Conservation (phyloP, 2,113 vertebrate species). For the Saguinus imperator region DNA sequence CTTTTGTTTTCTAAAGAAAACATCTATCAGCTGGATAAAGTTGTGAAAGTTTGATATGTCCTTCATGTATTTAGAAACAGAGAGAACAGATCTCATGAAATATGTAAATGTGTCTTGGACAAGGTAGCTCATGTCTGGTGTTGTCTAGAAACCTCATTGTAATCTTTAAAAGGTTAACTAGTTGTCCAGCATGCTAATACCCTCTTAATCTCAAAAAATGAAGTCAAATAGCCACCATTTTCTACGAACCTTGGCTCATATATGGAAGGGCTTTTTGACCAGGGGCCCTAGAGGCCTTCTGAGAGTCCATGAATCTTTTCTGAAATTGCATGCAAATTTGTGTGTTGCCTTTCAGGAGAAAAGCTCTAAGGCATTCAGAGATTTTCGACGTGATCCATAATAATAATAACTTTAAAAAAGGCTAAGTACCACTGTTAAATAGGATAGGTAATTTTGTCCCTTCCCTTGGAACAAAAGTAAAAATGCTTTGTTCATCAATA, state of each 20-base stretch:
- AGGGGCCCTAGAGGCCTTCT: not conserved
- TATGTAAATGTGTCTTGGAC: not conserved
- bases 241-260: not conserved
- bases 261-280: not conserved
- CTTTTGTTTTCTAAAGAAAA: not conserved
- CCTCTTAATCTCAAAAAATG: not conserved
- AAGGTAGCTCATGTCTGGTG: not conserved
- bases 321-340: conserved; percentile 1
- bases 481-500: not conserved
- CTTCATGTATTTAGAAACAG: not conserved
- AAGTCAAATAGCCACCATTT: not conserved
- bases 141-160: not conserved
- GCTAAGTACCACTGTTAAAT: not conserved
- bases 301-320: not conserved
- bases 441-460: not conserved
- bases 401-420: not conserved
- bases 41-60: conserved; percentile 24
- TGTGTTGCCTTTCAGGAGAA: not conserved
- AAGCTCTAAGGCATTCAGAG: not conserved
- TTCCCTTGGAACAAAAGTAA: not conserved
- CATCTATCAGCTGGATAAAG: not conserved
- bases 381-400: not conserved
- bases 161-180: not conserved
- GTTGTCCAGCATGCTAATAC: not conserved
- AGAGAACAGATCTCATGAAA: conserved; percentile 49